phyloP scores from a whole-genome alignment of 30 jellyfish, hydroid and myxozoan genomes.

The Cassiopea xamachana region DNA sequence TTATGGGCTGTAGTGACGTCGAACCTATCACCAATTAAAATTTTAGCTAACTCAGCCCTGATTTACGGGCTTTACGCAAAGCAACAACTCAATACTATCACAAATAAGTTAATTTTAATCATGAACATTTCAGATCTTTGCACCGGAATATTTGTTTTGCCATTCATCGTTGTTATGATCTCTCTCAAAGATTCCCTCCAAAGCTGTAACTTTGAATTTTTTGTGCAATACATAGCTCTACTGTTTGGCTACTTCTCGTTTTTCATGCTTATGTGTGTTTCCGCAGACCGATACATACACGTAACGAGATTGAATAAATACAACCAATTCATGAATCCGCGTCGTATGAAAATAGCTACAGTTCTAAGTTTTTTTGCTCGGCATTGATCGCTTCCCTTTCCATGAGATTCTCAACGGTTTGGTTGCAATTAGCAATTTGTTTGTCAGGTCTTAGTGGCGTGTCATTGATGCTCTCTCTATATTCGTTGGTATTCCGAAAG shows the following conservation, averaged over 20 bases:
- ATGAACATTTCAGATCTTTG: slow-evolving; percentile 8
- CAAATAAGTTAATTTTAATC: slow-evolving; percentile 50
- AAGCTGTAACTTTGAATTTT: slow-evolving; percentile 8
- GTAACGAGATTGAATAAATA: too few relatives aligned
- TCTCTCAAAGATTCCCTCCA: not conserved
- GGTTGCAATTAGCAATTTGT: slow-evolving; percentile 13
- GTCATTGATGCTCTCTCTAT: slow-evolving; percentile 5
- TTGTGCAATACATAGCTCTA: not conserved
- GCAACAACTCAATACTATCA: too few relatives aligned
- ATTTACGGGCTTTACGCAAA: too few relatives aligned
- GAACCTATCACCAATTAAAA: not conserved
- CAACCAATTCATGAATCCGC: too few relatives aligned
- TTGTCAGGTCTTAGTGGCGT: not conserved
- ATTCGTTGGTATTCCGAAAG: not conserved
- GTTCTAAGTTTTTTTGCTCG: slow-evolving; percentile 18
- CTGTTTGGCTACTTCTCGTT: not conserved
- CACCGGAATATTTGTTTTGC: too few relatives aligned
- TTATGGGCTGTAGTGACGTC: not conserved
- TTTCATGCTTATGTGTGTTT: too few relatives aligned
- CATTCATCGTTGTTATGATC: not conserved
- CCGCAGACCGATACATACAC: too few relatives aligned
- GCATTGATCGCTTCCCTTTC: not conserved
- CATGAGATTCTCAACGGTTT: not conserved
- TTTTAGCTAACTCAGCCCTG: not conserved
- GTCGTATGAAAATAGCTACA: not conserved